Base-by-base conservation (phyloP, 2,888 invertebrate genomes). In the Limenitis camilla region DNA sequence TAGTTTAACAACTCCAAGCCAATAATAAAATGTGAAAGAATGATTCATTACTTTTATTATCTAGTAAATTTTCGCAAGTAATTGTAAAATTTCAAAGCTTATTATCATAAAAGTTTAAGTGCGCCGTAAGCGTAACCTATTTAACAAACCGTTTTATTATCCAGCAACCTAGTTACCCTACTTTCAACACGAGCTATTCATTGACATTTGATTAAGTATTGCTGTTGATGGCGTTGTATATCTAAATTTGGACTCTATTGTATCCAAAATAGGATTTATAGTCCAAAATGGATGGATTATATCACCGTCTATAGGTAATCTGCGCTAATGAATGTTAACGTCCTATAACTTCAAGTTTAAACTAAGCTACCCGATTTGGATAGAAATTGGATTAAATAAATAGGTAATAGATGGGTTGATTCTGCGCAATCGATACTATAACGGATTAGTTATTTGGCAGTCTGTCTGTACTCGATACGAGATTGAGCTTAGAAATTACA, bases 311-410 rank as follows among this genome's bases (percentile, higher is more conserved):
- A 58, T 58, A 58, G 54, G 55, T 65, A 65, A 65, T 61, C 65
- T 61, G 59, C 45, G 53, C 63, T 65, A 64, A 65, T 65, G 64
- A 62, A 65, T 61, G 58, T 60, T 55, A 61, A 61, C 61, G 60
- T 48, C 59, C 60, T 60, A 64, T 65, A 64, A 62, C 61, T 65
- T 61, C 61, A 60, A 58, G 65, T 65, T 61, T 62, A 60, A 59
- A 58, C 64, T 61, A 61, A 64, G 60, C 62, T 56, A 54, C 58
- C 58, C 61, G 61, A 65, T 56, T 60, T 62, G 64, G 72, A 67
- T 69, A 65, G 66, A 68, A 53, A 55, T 52, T 27, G 51, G 55
- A 58, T 58, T 58, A 58, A 49, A 58, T 47, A 57, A 57, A 55
- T 52, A 52, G 52, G 43, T 49, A 50, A 55, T 55, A 31, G 55